A percentile compares a stretch with the other conserved stretches of the same genome.
Conservation (phyloP, 2,888 invertebrate species). For the Melangyna quadrimaculata region DNA sequence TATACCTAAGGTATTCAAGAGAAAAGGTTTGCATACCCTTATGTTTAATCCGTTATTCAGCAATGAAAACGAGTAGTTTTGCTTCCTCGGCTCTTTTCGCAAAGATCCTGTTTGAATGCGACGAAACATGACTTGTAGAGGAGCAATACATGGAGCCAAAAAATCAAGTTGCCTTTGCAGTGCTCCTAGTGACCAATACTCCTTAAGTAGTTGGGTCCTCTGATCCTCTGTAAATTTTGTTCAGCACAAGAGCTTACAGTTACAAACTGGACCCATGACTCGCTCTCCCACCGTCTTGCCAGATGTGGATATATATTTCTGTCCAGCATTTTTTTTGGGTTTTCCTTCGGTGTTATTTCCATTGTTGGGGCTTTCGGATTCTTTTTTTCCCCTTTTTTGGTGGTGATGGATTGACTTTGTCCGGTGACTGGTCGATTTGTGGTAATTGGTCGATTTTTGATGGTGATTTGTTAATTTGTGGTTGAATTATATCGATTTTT, state of each 20-base stretch:
- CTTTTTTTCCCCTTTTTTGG: constrained; percentile 1
- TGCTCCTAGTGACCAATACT: constrained; percentile 11
- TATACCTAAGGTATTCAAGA: constrained; percentile 3
- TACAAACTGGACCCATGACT: constrained; percentile 4
- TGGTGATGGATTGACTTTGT: background rate
- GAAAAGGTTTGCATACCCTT: constrained; percentile 5
- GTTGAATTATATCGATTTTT: background rate
- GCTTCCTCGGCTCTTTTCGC: background rate
- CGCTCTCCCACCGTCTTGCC: background rate
- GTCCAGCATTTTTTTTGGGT: background rate
- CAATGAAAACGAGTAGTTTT: constrained; percentile 6
- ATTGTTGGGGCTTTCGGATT: background rate
- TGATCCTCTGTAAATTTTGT: constrained; percentile 13
- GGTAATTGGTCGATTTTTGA: background rate
- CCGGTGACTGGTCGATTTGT: background rate
- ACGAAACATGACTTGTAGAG: constrained; percentile 12
- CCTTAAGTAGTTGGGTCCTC: constrained; percentile 2
- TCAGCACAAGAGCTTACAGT: background rate
- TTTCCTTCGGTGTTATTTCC: background rate
- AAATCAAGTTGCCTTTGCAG: constrained; percentile 16
- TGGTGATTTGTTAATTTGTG: background rate
- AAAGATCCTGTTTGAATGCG: background rate
- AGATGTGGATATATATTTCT: background rate
- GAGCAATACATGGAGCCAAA: constrained; percentile 13
- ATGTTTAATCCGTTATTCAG: constrained; percentile 7